Base-by-base conservation (phyloP, 1,140 invertebrate genomes). In the Seison nebaliae region DNA sequence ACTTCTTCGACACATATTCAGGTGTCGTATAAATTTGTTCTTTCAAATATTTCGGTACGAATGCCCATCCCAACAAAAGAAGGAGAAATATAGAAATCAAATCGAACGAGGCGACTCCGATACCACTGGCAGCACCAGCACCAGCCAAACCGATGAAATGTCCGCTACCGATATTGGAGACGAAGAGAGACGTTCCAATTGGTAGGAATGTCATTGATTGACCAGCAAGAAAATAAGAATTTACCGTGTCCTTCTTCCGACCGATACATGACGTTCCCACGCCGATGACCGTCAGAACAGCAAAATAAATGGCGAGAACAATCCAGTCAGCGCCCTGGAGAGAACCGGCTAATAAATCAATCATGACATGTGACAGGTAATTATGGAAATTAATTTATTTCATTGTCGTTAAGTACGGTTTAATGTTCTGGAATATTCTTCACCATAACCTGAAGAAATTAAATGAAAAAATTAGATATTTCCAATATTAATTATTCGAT, bases 171-270 rank as follows among this genome's bases (percentile, higher is more conserved):
- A 68, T 68, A 46, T 69, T 69, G 42, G 62, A 66, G 15, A 67
- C 66, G 50, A 69, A 69, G 22, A 69, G 49, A 7, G 65, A 68
- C 5, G 67, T 65, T 23, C 67, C 67, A 21, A 69, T 62, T 19
- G 28, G 28, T 12, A 34, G 11, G 22, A 17, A 40, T 14, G 22
- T 28, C 30, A 40, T 40, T 20, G 24, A 31, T 20, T 28, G 14
- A 2, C 31, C 30, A 3, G 38, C 22, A 19, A 40, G 15, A 35
- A 34, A 34, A 19, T 40, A 40, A 11, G 30, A 40, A n/a, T 33
- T 32, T 16, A 34, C 16, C 12, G 31, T 42, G n/a, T 28, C 24
- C 21, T 28, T 7, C 19, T 41, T 41, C 24, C 28, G 35, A 6
- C 15, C 26, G 15, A 39, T 22, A 31, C 3, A n/a, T 24, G 32